A percentile compares a stretch with the other conserved stretches of the same genome.
phyloP scores from a whole-genome alignment of 2,888 invertebrate genomes.

The Silvanus unidentatus region DNA sequence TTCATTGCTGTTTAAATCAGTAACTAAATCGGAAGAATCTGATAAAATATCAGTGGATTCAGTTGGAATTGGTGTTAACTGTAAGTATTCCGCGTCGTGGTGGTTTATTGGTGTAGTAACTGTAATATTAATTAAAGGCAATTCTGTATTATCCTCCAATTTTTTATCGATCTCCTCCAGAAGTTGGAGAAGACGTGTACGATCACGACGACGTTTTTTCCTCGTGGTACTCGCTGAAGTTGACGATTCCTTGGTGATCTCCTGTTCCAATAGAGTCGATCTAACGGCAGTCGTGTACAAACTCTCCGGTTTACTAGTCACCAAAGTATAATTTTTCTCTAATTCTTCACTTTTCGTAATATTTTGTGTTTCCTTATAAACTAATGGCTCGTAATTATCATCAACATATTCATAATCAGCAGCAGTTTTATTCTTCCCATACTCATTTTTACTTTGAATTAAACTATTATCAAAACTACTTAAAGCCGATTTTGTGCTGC shows the following conservation, averaged over 20 bases:
- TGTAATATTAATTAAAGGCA: conserved; percentile 14
- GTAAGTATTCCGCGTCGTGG: too few relatives aligned
- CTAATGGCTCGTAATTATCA: conserved; percentile 39
- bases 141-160: conserved; percentile 1
- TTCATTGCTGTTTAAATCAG: conserved; percentile 7
- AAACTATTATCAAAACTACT: conserved; percentile 17
- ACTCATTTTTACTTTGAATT: conserved; percentile 22
- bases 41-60: conserved; percentile 5
- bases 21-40: conserved; percentile 4
- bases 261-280: conserved; percentile 4
- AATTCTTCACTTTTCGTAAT: too few relatives aligned
- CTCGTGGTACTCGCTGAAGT: conserved; percentile 2
- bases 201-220: neutral
- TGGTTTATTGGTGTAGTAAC: conserved; percentile 14
- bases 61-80: neutral
- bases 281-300: neutral
- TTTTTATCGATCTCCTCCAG: conserved; percentile 2
- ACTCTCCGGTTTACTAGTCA: neutral
- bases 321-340: neutral
- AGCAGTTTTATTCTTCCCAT: too few relatives aligned
- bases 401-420: conserved; percentile 37
- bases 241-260: conserved; percentile 9
- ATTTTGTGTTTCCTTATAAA: conserved; percentile 18
- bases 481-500: too few relatives aligned
- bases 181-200: neutral